Percentiles rank a stretch among this genome's conserved stretches.
Evolutionary conservation across 2,797 vertebrate species (phyloP).

Genomic region (Karalla daura): DNA sequence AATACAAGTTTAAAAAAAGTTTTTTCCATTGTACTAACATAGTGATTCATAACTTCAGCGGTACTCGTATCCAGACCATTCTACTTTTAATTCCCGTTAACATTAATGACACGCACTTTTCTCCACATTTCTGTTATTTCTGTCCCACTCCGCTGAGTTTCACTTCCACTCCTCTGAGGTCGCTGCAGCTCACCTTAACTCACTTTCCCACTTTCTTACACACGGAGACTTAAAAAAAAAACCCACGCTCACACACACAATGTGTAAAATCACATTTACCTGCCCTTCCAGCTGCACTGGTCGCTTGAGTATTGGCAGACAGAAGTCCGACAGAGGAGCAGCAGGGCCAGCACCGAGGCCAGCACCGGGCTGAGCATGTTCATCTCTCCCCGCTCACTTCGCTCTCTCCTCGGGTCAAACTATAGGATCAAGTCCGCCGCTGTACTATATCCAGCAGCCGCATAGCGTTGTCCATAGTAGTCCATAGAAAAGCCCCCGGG

Average conservation of each 20-base stretch:
- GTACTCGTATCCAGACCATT: not conserved
- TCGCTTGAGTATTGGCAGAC: conserved; percentile 93
- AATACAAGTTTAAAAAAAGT: no score
- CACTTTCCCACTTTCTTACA: not conserved
- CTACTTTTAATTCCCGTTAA: not conserved
- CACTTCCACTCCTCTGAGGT: conserved; percentile 4
- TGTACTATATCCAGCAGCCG: conserved; percentile 67
- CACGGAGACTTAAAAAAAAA: no score
- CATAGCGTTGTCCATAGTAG: conserved; percentile 78
- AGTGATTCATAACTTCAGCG: conserved; percentile 15
- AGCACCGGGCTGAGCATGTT: conserved; percentile 84
- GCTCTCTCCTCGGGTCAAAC: conserved; percentile 65
- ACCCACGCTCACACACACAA: no score
- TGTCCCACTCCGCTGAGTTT: conserved; percentile 20
- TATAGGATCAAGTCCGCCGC: conserved; percentile 60
- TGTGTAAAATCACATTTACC: conserved; percentile 77
- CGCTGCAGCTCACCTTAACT: not conserved
- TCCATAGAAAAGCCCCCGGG: conserved; percentile 37
- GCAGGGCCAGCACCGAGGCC: conserved; percentile 80
- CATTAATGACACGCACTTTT: fast-evolving
- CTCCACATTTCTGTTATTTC: not conserved
- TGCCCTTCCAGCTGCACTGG: conserved; percentile 98
- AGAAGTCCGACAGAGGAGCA: conserved; percentile 84
- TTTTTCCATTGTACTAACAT: not conserved
- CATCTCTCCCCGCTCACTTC: conserved; percentile 70